Percentiles rank a stretch among this genome's conserved stretches.
Evolutionary conservation across 2,888 invertebrate species (phyloP).

Genomic region (Vanessa cardui): DNA sequence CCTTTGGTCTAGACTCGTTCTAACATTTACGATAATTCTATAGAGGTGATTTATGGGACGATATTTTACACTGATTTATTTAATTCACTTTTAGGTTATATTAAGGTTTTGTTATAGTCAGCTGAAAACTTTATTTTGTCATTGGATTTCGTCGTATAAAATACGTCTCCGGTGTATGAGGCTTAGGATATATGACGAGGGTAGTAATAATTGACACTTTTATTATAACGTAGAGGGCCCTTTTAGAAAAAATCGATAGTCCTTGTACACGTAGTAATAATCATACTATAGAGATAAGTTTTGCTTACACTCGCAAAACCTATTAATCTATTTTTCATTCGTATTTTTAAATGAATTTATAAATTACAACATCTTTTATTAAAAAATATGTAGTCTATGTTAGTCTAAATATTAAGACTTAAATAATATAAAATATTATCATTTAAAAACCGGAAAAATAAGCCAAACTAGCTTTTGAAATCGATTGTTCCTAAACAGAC

Average conservation of each 20-base stretch:
- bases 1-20: slow-evolving; percentile 25
- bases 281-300: too few species aligned
- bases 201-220: slow-evolving; percentile 39
- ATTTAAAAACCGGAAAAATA: too few species aligned
- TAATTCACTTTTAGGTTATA: not conserved
- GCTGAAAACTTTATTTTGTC: slow-evolving; percentile 1
- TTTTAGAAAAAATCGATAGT: slow-evolving; percentile 10
- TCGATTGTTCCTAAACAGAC: too few species aligned
- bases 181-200: slow-evolving; percentile 37
- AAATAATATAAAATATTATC: too few species aligned
- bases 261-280: not conserved
- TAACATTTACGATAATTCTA: slow-evolving; percentile 12
- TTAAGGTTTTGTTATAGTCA: not conserved
- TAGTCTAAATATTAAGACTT: too few species aligned
- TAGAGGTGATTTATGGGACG: slow-evolving; percentile 1
- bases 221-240: slow-evolving; percentile 27
- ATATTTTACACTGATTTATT: slow-evolving; percentile 4
- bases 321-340: too few species aligned
- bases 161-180: slow-evolving; percentile 23
- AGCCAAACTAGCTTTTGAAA: too few species aligned
- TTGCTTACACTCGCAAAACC: too few species aligned
- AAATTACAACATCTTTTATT: too few species aligned
- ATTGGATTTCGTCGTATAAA: slow-evolving; percentile 14
- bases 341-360: too few species aligned
- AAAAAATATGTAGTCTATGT: too few species aligned